Conservation (phyloP, 2,113 vertebrate genomes). For the Albula goreensis region DNA sequence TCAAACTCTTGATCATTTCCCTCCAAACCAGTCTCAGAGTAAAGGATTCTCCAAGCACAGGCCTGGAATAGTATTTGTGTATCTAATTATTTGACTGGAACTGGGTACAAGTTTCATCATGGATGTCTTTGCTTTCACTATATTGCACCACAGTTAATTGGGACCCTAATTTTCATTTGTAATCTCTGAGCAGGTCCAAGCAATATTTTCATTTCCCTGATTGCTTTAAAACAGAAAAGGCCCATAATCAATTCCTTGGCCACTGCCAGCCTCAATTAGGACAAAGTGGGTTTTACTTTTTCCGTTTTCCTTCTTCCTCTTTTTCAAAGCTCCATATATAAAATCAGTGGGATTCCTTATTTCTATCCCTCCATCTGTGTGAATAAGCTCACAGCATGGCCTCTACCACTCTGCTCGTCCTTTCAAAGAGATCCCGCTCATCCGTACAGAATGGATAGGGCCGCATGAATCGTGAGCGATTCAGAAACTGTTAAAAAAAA, state of each 20-base stretch:
- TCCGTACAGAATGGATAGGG: neutral
- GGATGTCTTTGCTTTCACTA: neutral
- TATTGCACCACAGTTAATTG: neutral
- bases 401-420: neutral
- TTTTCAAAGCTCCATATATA: conserved; percentile 51
- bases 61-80: neutral
- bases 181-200: conserved; percentile 31
- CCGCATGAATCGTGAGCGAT: neutral
- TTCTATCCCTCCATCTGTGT: neutral
- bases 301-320: neutral
- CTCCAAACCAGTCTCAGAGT: too few relatives aligned
- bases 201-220: conserved; percentile 43
- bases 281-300: conserved; percentile 35
- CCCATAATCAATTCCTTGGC: conserved; percentile 56
- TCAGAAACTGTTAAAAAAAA: neutral
- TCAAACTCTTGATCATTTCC: neutral
- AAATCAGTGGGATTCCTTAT: conserved; percentile 55
- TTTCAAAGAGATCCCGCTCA: neutral
- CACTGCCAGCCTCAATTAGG: conserved; percentile 56
- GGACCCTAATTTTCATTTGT: neutral
- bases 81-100: neutral
- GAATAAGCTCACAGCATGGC: neutral
- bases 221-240: conserved; percentile 54
- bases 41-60: neutral
- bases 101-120: neutral